These are phyloP conservation scores for Patella caerulea DNA, from an alignment of 2,888 invertebrate species.

Conservation along the genomic window DNA sequence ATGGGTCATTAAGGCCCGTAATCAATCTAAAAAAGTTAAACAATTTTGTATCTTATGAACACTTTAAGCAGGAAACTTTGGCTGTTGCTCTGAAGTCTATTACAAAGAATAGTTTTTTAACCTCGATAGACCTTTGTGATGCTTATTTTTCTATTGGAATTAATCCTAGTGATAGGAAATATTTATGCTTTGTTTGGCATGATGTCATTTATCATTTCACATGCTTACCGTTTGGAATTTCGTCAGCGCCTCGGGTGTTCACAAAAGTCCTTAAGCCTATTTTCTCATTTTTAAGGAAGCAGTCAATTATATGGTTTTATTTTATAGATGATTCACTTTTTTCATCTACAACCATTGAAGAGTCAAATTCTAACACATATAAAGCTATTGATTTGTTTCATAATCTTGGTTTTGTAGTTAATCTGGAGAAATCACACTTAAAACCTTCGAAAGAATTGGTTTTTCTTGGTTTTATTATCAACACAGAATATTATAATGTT, in stretches of 20 bases:
- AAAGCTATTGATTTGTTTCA: no score
- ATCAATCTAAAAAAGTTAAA: not conserved
- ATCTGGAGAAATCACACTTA: not conserved
- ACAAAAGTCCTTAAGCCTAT: not conserved
- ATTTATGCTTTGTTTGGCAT: not conserved
- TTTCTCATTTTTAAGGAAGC: not conserved
- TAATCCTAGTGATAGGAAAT: not conserved
- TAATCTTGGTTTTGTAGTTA: not conserved
- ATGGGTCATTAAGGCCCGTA: not conserved
- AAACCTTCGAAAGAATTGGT: not conserved
- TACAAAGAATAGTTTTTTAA: not conserved
- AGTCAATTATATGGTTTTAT: not conserved
- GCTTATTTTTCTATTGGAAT: not conserved
- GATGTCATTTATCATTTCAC: not conserved
- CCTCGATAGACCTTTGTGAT: not conserved
- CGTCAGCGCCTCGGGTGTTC: not conserved
- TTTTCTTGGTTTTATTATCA: not conserved
- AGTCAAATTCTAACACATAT: no score
- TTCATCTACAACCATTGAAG: no score
- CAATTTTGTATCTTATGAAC: not conserved
- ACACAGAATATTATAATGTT: not conserved
- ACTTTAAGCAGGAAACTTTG: not conserved
- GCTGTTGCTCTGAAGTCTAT: not conserved
- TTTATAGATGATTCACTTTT: no score
- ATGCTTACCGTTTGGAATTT: not conserved